phyloP scores from a whole-genome alignment of 2,113 vertebrate species.

The Opisthocomus hoazin region DNA sequence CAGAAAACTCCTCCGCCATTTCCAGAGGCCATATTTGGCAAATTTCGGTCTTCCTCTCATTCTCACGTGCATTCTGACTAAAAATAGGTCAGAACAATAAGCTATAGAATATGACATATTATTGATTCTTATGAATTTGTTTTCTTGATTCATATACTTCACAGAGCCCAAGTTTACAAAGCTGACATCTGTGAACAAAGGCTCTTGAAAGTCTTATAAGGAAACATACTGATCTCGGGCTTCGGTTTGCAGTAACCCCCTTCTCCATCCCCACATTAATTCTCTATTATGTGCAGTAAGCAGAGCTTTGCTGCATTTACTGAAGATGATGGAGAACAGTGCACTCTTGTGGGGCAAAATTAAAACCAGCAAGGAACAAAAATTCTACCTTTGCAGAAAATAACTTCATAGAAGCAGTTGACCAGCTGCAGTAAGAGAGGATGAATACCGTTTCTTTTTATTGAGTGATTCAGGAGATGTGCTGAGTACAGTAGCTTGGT shows the following conservation, averaged over 20 bases:
- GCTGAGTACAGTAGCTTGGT: not conserved
- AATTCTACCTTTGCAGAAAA: not conserved
- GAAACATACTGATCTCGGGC: not conserved
- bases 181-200: not conserved
- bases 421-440: not conserved
- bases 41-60: not conserved
- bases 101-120: not conserved
- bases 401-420: not conserved
- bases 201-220: not conserved
- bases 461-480: not conserved
- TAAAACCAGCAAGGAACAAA: not conserved
- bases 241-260: not conserved
- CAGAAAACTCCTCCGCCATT: not conserved
- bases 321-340: slow-evolving; percentile 34
- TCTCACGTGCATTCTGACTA: not conserved
- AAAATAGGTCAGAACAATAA: not conserved
- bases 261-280: not conserved
- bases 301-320: not conserved
- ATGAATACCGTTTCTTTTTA: not conserved
- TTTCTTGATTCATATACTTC: not conserved
- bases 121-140: not conserved
- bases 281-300: not conserved
- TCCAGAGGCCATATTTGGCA: not conserved
- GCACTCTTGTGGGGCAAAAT: slow-evolving; percentile 53
- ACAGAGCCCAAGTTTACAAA: not conserved